A percentile compares a stretch with the other conserved stretches of the same genome.
Conservation (phyloP, 1,140 invertebrate species). For the Drosophila ohnishii region DNA sequence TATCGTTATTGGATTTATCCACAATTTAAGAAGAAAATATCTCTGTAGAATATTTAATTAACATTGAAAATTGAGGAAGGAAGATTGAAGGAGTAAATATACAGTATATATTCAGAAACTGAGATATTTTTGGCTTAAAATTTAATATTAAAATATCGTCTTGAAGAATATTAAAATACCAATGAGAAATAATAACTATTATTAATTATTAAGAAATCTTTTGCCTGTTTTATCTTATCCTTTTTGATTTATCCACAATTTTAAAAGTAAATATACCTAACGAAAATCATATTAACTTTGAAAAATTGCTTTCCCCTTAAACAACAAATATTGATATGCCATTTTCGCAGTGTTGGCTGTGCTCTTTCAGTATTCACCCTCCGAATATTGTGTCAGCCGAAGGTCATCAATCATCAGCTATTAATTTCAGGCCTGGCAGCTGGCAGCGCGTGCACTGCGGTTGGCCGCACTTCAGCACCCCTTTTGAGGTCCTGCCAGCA, state of each 20-base stretch:
- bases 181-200: neutral
- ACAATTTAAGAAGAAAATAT: too few relatives aligned
- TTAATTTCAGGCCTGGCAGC: slow-evolving; percentile 27
- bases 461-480: slow-evolving; percentile 33
- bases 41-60: too few relatives aligned
- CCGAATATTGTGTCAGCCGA: neutral
- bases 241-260: neutral
- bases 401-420: slow-evolving; percentile 38
- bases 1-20: too few relatives aligned
- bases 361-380: neutral
- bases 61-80: too few relatives aligned
- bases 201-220: neutral
- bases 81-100: too few relatives aligned
- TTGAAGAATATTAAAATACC: neutral
- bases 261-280: neutral
- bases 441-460: slow-evolving; percentile 29
- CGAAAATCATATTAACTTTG: slow-evolving; percentile 7
- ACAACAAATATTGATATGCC: slow-evolving; percentile 13
- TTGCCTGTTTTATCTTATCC: neutral
- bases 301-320: neutral
- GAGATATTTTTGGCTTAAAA: too few relatives aligned
- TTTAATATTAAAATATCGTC: neutral
- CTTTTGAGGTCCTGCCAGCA: slow-evolving; percentile 26
- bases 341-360: neutral
- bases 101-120: too few relatives aligned